These are phyloP conservation scores for Cryptomyrus ogoouensis DNA, from an alignment of 2,113 vertebrate genomes.

Conservation along the genomic window DNA sequence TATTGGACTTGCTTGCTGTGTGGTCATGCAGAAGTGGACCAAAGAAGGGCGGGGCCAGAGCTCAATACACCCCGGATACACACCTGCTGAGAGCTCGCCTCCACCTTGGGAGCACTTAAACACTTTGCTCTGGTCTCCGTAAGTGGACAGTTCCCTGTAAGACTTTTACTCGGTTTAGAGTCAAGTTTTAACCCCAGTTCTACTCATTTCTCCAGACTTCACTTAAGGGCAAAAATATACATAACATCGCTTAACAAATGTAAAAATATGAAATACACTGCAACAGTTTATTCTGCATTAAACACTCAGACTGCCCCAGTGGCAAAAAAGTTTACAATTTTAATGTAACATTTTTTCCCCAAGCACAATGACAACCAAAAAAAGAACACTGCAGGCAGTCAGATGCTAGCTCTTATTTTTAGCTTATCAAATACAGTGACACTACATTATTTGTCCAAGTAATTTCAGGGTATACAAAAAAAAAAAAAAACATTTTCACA, in stretches of 20 bases:
- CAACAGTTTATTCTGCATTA: background rate
- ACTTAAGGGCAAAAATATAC: background rate
- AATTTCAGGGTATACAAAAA: background rate
- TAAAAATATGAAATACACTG: background rate
- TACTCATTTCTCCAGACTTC: background rate
- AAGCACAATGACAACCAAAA: background rate
- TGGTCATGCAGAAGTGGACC: background rate
- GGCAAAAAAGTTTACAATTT: background rate
- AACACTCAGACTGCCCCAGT: background rate
- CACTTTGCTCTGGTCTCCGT: background rate
- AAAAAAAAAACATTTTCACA: background rate
- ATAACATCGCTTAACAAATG: background rate
- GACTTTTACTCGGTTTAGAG: background rate
- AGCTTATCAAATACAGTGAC: background rate
- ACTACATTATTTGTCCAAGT: background rate
- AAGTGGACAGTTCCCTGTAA: background rate
- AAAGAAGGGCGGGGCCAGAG: background rate
- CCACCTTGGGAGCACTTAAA: background rate
- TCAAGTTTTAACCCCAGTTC: background rate
- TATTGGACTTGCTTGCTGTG: background rate
- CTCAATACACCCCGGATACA: background rate
- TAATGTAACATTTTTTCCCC: background rate
- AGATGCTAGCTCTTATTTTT: background rate
- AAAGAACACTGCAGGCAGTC: background rate
- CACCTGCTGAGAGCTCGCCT: background rate